Conservation (phyloP, 2,797 vertebrate genomes). For the Picus viridis region DNA sequence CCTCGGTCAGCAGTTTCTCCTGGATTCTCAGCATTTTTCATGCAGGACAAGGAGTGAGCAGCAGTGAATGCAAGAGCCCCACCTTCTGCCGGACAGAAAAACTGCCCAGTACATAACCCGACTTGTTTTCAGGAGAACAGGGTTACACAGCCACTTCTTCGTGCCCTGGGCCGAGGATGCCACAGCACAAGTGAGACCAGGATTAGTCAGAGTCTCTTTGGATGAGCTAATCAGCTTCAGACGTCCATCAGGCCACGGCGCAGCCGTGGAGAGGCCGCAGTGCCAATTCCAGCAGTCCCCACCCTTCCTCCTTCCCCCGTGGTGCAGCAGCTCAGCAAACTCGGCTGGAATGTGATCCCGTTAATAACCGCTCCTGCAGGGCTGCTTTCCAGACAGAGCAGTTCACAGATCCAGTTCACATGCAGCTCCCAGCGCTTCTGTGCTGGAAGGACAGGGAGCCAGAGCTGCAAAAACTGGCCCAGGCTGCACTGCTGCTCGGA, state of each 20-base stretch:
- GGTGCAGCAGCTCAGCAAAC: background rate
- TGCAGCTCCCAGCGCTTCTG: background rate
- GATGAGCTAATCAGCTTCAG: background rate
- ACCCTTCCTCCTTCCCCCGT: slow-evolving; percentile 22
- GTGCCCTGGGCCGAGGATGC: background rate
- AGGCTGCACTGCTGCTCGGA: background rate
- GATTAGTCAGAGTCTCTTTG: background rate
- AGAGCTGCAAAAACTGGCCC: background rate
- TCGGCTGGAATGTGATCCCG: background rate
- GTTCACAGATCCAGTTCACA: accelerated
- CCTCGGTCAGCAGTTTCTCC: background rate
- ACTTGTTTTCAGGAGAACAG: background rate
- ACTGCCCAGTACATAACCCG: background rate
- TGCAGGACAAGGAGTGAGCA: background rate
- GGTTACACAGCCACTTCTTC: background rate
- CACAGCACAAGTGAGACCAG: background rate
- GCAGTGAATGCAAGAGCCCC: background rate
- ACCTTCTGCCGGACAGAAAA: background rate
- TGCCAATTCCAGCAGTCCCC: background rate
- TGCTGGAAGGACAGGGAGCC: background rate
- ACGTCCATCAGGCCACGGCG: accelerated
- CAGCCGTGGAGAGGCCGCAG: background rate
- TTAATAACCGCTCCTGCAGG: accelerated
- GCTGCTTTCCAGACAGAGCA: background rate
- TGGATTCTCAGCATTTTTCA: background rate